A percentile compares a stretch with the other conserved stretches of the same genome.
phyloP scores from a whole-genome alignment of 2,888 invertebrate genomes.

The Esperia sulphurella region DNA sequence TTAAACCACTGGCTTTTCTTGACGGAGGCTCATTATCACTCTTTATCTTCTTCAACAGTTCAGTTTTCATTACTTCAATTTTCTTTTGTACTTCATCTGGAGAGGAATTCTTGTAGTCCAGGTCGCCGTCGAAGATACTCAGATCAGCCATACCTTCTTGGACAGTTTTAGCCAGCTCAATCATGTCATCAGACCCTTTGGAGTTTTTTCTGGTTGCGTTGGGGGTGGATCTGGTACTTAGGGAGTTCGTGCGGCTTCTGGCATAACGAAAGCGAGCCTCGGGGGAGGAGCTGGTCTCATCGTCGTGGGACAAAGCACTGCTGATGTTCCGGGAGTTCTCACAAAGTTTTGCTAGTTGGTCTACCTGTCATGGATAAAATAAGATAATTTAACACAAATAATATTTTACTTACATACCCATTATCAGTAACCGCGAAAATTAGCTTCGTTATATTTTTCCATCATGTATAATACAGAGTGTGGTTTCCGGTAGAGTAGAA shows the following conservation, averaged over 20 bases:
- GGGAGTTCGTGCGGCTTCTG: conserved; percentile 50
- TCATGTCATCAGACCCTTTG: conserved; percentile 61
- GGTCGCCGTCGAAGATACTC: conserved; percentile 54
- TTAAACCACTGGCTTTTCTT: conserved; percentile 50
- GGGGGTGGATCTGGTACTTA: conserved; percentile 48
- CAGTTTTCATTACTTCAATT: conserved; percentile 59
- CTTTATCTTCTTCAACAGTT: conserved; percentile 63
- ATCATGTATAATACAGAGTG: no score
- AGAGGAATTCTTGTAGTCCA: conserved; percentile 33
- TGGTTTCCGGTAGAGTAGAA: no score
- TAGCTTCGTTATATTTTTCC: no score
- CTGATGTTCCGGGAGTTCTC: conserved; percentile 60
- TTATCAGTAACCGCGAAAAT: no score
- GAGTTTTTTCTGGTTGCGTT: conserved; percentile 50
- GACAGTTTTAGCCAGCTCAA: conserved; percentile 75
- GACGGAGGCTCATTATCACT: conserved; percentile 38
- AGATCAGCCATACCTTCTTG: conserved; percentile 78
- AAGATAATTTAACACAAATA: background rate
- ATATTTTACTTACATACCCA: no score
- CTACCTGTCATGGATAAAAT: conserved; percentile 35
- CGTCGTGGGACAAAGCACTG: conserved; percentile 62
- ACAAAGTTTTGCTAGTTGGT: conserved; percentile 57
- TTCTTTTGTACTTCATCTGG: conserved; percentile 53
- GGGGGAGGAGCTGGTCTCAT: conserved; percentile 55
- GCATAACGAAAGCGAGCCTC: conserved; percentile 56